Base-by-base conservation (phyloP, 2,113 vertebrate species). In the western clawed frog (Xenopus tropicalis) region DNA sequence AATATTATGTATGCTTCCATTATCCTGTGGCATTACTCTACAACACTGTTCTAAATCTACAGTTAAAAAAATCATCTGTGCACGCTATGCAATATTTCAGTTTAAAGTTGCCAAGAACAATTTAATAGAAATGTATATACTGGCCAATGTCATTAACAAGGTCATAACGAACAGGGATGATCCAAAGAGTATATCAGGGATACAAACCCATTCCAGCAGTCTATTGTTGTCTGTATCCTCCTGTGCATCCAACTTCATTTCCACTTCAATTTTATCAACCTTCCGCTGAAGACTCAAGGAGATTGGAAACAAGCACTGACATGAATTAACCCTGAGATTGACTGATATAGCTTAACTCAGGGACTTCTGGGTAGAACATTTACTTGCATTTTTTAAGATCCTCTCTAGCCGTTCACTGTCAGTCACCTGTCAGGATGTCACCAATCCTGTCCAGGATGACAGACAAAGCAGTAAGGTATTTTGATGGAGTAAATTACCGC, bases 201-300 rank as follows among this genome's bases (percentile, higher is more conserved):
- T 84, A 88, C 90, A 84, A 90, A 90, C 86, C 89, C 85, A 86
- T 90, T 90, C 86, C 79, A 81, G 87, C 83, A 83, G 82, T 81
- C 84, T 79, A 88, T 91, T 88, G 85, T 91, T 89, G 87, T 88
- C 72, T 72, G 79, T 89, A 90, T 92, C 90, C 93, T 94, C 91
- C 84, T 77, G 90, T 93, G 93, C 92, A 89, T 92, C 93, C 89
- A 90, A 95, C 93, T 97, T 95, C 94, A 96, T 98, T 96, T 96
- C 94, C 95, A 96, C 94, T 98, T 95, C 94, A 94, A 94, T 97
- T 97, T 96, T 93, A 96, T 96, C 96, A 94, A 93, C 92, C 89
- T 94, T 91, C 91, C 88, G 83, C 91, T 92, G 87, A 85, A 91
- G 91, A 93, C 84, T 93, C 88, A 90, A 88, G 91, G 90, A 95